Evolutionary conservation across 2,797 vertebrate species (phyloP), one percentile per base, ranked within the genome.

Genomic region (Sebastes taczanowskii): DNA sequence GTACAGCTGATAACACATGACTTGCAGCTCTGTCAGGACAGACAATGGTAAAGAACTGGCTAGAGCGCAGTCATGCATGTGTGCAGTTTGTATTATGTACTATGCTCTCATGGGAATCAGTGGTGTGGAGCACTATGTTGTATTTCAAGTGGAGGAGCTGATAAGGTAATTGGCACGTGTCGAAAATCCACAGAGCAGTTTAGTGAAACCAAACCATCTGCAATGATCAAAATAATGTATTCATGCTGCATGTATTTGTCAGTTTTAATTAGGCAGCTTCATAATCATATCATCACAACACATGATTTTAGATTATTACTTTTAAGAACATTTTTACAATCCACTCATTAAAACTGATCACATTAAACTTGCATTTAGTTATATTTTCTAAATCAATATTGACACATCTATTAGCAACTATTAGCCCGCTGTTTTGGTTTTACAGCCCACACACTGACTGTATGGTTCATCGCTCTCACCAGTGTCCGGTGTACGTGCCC

Each of bases 161-260:
- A 66, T 32, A 23, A 13, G 11, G 16, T 71, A 62, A 73, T 46
- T 64, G 49, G 3, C 27, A 25, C 5, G 2, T 59, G 5, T 62
- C 55, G 53, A 62, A 77, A 77, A 65, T 61, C 42, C 38, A 46
- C 38, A 42, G 67, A 18, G 42, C 53, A 58, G 23, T 42, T 60
- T 29, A 61, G 59, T 49, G 60, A 60, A 65, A 60, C 6, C 14
- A 42, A 59, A 67, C 29, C 74, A 78, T 71, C 62, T 71, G 62
- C 52, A 58, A 73, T 38, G 53, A 73, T 38, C 56, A 46, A 27
- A 59, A 58, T 22, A 34, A 62, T 38, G 55, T n/a, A 22, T 53
- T 53, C 61, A 59, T 16, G 63, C 59, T 55, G 49, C 29, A 9
- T 42, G 8, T 22, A 27, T 42, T 2, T 61, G 61, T 38, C 30